Evolutionary conservation across 2,113 vertebrate genomes (phyloP), one percentile per base, ranked within the genome.

Genomic region (Psilopogon haemacephalus): DNA sequence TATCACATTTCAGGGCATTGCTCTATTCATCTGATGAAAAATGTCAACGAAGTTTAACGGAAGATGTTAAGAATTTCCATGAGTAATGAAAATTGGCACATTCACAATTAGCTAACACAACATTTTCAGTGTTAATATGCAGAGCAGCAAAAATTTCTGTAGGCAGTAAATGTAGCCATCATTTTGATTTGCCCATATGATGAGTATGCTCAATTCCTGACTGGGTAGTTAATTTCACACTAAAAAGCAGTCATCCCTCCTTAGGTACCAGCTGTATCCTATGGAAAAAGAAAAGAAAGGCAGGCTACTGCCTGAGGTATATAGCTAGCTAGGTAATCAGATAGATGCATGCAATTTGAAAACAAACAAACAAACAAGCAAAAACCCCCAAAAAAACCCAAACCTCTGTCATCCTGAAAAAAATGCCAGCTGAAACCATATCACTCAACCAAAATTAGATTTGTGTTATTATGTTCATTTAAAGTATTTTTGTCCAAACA

Each of bases 91-190:
- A 95, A 95, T 80, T 28, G 4, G 91, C 71, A 81, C 38, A 23
- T 88, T 82, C 94, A 91, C 15, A 12, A 89, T 95, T 94, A 96
- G 65, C 93, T 96, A 94, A 95, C 70, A 94, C 88, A 95, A 95
- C 84, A 86, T 91, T 96, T 91, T 91, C 87, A 30, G 48, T 65
- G 91, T 94, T 95, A 91, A 95, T 84, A 88, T 70, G 86, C 92
- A 95, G 17, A 78, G 56, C 89, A 94, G 80, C 75, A 96, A 96
- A 84, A 86, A 92, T 84, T 83, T 97, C 89, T 90, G 90, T 91
- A 94, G 92, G 84, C 96, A 95, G 79, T 79, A 96, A 97, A 93
- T 88, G 83, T 93, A 96, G 63, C 80, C 91, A 95, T 97, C 91
- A 60, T 94, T 97, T 95, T 38, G 69, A 97, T 95, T 94, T 44